Evolutionary conservation across 2,888 invertebrate genomes (phyloP), one percentile per base, ranked within the genome.

Genomic region (Biston stratarius): DNA sequence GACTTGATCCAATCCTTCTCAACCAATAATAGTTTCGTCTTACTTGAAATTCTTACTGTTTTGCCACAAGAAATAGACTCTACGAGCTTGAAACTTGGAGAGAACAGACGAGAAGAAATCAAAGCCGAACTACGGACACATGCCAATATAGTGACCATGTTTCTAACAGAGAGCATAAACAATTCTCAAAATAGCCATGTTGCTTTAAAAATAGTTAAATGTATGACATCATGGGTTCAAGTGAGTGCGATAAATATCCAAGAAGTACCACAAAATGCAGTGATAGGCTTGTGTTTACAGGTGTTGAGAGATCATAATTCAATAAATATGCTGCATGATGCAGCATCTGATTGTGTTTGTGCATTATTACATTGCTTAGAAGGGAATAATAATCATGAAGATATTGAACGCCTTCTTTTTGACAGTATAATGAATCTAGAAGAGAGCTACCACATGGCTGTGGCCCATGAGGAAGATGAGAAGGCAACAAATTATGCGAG

Each of bases 11-110:
- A 96, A 81, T 96, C 96, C 83, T 97, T 97, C 82, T 96, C 97
- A 0, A 85, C 87, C 69, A 95, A 95, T 70, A 96, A 96, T 80
- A 94, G 97, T 74, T 97, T 97, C 95, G 98, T 98, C 36, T 93
- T 99, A 67, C 87, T 99, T 77, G 99, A 99, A 95, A 96, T 99
- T 75, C 94, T 99, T 74, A 98, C 97, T 55, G 97, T 99, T 36
- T 94, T 99, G 80, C 99, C 99, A 6, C 99, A 99, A 94, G 99
- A 99, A 95, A 96, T 99, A 66, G 97, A 97, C 85, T 97, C 97
- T 0, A 91, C 97, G 75, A 96, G 95, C 74, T 92, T 98, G 66
- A 95, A 96, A 80, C 94, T 99, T 69, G 99, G 99, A 47, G 97
- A 97, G 74, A 99, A 99, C 90, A 95, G 99, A 70, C 94, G 99